These are phyloP conservation scores for Haemorhous mexicanus DNA, from an alignment of 2,113 vertebrate genomes.

Conservation along the genomic window DNA sequence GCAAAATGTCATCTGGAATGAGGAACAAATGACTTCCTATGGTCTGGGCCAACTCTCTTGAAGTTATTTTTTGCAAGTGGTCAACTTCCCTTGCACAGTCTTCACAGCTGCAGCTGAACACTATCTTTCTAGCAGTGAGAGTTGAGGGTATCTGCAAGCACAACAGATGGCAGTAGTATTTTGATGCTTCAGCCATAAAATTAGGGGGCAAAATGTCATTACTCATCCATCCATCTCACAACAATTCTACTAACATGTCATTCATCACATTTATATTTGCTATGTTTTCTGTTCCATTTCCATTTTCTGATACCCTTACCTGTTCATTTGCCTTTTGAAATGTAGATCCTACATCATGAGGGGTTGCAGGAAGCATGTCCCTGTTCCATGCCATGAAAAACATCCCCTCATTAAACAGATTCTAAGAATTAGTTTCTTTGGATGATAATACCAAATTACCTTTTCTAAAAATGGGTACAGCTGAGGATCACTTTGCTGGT, in stretches of 20 bases:
- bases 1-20: neutral
- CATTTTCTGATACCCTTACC: neutral
- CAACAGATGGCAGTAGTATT: conserved; percentile 47
- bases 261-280: conserved; percentile 27
- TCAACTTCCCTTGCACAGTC: conserved; percentile 5
- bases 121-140: neutral
- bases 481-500: neutral
- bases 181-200: conserved; percentile 41
- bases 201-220: conserved; percentile 16
- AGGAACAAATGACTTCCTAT: conserved; percentile 20
- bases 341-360: neutral
- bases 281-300: neutral
- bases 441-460: neutral
- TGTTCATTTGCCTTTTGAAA: conserved; percentile 6
- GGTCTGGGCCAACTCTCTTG: neutral
- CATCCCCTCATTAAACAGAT: conserved; percentile 22
- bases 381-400: conserved; percentile 1
- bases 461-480: neutral
- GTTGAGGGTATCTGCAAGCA: neutral
- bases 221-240: neutral
- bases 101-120: conserved; percentile 13
- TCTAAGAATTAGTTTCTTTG: conserved; percentile 17
- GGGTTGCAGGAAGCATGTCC: conserved; percentile 29
- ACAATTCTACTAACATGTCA: neutral
- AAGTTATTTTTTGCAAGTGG: conserved; percentile 18